Conservation (phyloP, 2,797 vertebrate species). For the Chrysocyon brachyurus region DNA sequence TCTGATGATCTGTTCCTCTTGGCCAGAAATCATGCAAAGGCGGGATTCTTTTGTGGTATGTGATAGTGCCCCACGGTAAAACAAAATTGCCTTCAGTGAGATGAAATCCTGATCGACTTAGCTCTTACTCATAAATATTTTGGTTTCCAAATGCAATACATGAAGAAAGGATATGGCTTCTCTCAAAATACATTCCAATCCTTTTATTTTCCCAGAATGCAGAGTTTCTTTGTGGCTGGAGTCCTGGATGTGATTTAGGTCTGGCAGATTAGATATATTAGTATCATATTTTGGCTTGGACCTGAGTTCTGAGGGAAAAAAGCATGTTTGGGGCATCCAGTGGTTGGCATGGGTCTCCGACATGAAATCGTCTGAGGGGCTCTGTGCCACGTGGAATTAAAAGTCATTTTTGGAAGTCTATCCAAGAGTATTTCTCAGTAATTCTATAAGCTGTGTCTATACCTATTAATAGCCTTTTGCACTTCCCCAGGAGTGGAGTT, state of each 20-base stretch:
- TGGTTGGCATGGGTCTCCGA: neutral
- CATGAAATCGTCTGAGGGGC: neutral
- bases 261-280: neutral
- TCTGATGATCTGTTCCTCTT: neutral
- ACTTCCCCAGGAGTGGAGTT: neutral
- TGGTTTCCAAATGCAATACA: neutral
- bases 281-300: neutral
- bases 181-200: neutral
- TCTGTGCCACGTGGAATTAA: neutral
- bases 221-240: neutral
- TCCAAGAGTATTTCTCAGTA: neutral
- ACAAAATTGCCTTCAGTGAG: neutral
- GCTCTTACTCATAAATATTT: neutral
- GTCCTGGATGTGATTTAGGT: neutral
- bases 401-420: neutral
- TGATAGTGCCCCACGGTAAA: neutral
- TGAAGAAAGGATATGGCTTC: neutral
- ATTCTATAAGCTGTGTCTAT: neutral
- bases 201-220: neutral
- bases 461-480: neutral
- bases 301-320: neutral
- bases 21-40: neutral
- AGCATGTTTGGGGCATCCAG: neutral
- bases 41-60: neutral
- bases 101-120: slow-evolving; percentile 36